Base-by-base conservation (phyloP, 1,140 invertebrate species). In the Parapsyche elsis region DNA sequence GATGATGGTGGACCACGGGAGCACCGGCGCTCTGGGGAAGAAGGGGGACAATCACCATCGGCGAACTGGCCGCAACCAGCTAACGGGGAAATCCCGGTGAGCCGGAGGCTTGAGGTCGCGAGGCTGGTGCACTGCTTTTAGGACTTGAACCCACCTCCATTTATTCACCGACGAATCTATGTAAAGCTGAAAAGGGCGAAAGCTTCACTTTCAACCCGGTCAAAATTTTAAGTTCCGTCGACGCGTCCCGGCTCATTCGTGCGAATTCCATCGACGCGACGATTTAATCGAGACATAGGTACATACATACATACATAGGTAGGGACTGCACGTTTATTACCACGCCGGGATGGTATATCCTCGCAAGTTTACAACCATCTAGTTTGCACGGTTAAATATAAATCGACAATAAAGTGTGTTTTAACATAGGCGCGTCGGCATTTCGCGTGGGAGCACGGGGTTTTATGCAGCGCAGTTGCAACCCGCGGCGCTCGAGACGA, bases 381-480 rank as follows among this genome's bases (percentile, higher is more conserved):
- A n/a, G n/a, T 53, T 53, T 53, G 10, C 49, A 53, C 12, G 49
- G 12, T 5, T 53, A 53, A 14, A 53, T 53, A 53, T 53, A 53
- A 53, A 16, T 12, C 49, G 49, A 53, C 12, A 53, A 53, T 53
- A 53, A 53, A 53, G 16, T 53, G 16, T 16, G 23, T 67, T 24
- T 67, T 14, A 21, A 67, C 64, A 26, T 24, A 30, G 59, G 59
- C 59, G 9, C 64, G 64, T 26, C 26, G 64, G 64, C 10, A 67
- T 67, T 67, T 67, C 14, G 64, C 64, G 64, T 67, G 64, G 64
- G 64, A 21, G 64, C 21, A 67, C 64, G 64, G 24, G 64, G 64
- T 67, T 67, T 67, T 67, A 67, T 67, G 64, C 64, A 23, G 10
- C 64, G 64, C 24, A 67, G 24, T 67, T 67, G 64, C 64, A 67